These are phyloP conservation scores for Mystacides longicornis DNA, from an alignment of 2,888 invertebrate genomes.

Conservation along the genomic window DNA sequence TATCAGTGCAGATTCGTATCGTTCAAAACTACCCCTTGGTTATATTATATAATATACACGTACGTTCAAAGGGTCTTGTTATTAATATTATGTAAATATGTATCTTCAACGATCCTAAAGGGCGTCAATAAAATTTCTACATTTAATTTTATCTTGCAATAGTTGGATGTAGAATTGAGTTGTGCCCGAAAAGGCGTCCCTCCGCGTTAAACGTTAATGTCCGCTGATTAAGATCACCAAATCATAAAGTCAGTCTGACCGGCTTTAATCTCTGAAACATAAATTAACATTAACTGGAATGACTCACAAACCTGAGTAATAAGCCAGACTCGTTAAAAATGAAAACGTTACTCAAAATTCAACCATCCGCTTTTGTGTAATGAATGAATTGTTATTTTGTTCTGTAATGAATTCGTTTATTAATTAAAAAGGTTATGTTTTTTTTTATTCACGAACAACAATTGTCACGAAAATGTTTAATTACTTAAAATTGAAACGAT, in stretches of 20 bases:
- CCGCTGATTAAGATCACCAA: slow-evolving; percentile 12
- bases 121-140: slow-evolving; percentile 11
- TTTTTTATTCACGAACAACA: too few species aligned
- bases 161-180: background rate
- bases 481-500: too few species aligned
- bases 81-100: background rate
- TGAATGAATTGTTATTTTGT: background rate
- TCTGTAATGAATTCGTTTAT: background rate
- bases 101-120: background rate
- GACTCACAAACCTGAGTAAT: background rate
- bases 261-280: background rate
- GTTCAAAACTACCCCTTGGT: too few species aligned
- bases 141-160: slow-evolving; percentile 8
- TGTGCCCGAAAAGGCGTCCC: background rate
- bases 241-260: slow-evolving; percentile 11
- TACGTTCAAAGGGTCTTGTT: background rate
- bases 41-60: background rate
- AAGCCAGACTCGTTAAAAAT: background rate
- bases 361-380: background rate
- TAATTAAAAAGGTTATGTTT: background rate
- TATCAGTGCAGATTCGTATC: background rate
- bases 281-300: slow-evolving; percentile 8
- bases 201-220: slow-evolving; percentile 10
- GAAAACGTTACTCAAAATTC: background rate
- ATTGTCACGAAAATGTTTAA: too few species aligned